These are phyloP conservation scores for Acronicta psi DNA, from an alignment of 2,888 invertebrate species.

Conservation along the genomic window DNA sequence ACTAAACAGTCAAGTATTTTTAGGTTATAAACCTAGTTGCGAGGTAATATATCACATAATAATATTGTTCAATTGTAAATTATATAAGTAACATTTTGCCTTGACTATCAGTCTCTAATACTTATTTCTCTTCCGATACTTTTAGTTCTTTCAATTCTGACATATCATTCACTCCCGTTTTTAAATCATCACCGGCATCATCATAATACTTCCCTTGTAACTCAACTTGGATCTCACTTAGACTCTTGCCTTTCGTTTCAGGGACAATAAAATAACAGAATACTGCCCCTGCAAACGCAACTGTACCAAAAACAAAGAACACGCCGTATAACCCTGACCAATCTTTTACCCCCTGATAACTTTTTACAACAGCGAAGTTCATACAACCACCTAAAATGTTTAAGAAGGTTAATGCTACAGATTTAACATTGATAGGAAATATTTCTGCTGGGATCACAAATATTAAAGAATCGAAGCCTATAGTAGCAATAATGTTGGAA, in stretches of 20 bases:
- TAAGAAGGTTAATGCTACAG: conserved; percentile 83
- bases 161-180: background rate
- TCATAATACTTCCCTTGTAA: conserved; percentile 74
- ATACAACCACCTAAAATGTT: conserved; percentile 78
- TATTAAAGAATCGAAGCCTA: conserved; percentile 84
- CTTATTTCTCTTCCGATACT: background rate
- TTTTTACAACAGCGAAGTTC: conserved; percentile 82
- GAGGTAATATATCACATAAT: background rate
- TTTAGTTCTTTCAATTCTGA: conserved; percentile 1
- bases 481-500: conserved; percentile 66
- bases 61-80: too few species aligned
- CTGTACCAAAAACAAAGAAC: conserved; percentile 59
- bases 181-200: conserved; percentile 37
- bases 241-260: conserved; percentile 89
- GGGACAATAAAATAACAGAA: conserved; percentile 83
- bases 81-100: background rate
- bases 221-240: conserved; percentile 86
- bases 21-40: background rate
- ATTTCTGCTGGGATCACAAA: conserved; percentile 87
- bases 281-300: conserved; percentile 78
- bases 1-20: background rate
- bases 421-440: conserved; percentile 88
- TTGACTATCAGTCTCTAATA: background rate
- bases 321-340: conserved; percentile 81
- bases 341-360: conserved; percentile 83